A percentile compares a stretch with the other conserved stretches of the same genome.
phyloP scores from a whole-genome alignment of 2,888 invertebrate genomes.

The Eudemis profundana region DNA sequence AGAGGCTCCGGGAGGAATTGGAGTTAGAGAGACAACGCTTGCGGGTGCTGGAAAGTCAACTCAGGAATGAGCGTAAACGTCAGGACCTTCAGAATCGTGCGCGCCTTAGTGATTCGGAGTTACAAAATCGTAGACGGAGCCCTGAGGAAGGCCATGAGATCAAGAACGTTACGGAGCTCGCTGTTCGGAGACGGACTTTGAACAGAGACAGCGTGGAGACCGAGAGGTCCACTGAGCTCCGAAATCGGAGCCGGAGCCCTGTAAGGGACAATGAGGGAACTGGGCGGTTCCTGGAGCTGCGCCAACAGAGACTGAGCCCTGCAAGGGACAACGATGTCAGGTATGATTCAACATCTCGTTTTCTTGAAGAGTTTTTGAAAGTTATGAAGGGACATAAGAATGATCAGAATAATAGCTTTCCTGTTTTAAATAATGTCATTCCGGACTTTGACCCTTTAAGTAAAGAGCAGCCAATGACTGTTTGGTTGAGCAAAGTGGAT shows the following conservation, averaged over 20 bases:
- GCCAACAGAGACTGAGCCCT: not conserved
- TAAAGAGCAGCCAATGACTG: constrained; percentile 14
- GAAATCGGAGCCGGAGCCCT: not conserved
- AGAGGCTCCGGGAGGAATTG: not conserved
- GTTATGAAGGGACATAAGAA: not conserved
- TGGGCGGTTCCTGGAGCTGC: not conserved
- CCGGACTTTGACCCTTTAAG: constrained; percentile 24
- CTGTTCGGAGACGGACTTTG: no score
- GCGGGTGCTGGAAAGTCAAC: not conserved
- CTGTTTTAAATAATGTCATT: constrained; percentile 15
- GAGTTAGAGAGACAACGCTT: not conserved
- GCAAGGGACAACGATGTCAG: not conserved
- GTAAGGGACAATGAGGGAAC: no score
- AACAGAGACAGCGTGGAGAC: not conserved
- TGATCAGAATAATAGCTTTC: not conserved
- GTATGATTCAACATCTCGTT: constrained; percentile 1
- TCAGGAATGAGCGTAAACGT: not conserved
- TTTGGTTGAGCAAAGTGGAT: constrained; percentile 18
- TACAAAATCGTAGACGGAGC: not conserved
- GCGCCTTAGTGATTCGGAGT: not conserved
- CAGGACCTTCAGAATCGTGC: not conserved
- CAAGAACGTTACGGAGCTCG: not conserved
- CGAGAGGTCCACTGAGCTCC: not conserved
- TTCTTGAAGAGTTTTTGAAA: not conserved
- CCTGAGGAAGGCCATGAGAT: not conserved